A percentile compares a stretch with the other conserved stretches of the same genome.
Evolutionary conservation across 2,888 invertebrate species (phyloP).

Genomic region (Nowickia ferox): DNA sequence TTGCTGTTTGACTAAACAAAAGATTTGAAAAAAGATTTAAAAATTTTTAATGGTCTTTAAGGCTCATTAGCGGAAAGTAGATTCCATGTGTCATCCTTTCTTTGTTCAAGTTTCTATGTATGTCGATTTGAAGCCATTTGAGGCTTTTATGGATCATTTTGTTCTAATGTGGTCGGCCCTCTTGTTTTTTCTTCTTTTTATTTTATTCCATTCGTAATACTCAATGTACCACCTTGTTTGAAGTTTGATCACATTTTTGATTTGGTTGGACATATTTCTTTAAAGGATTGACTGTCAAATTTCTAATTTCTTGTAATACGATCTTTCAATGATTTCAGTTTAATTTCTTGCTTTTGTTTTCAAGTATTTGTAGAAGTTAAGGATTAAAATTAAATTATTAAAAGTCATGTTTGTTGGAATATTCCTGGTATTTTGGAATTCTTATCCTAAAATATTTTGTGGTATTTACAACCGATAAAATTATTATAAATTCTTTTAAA

Average conservation of each 20-base stretch:
- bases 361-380: slow-evolving; percentile 42
- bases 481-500: too few relatives aligned
- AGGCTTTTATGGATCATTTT: slow-evolving; percentile 25
- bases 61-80: slow-evolving; percentile 62
- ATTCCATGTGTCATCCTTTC: slow-evolving; percentile 64
- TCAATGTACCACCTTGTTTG: slow-evolving; percentile 53
- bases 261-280: slow-evolving; percentile 67
- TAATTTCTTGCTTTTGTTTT: slow-evolving; percentile 7
- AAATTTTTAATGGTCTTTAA: slow-evolving; percentile 56
- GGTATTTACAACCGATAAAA: not conserved
- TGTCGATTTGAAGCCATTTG: not conserved
- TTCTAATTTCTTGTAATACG: slow-evolving; percentile 68
- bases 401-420: slow-evolving; percentile 64
- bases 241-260: slow-evolving; percentile 70
- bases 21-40: slow-evolving; percentile 19
- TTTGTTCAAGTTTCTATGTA: slow-evolving; percentile 4
- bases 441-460: not conserved
- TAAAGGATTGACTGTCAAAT: slow-evolving; percentile 27
- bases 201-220: slow-evolving; percentile 6
- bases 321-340: slow-evolving; percentile 67
- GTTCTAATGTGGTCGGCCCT: not conserved
- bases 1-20: slow-evolving; percentile 42
- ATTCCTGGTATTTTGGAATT: slow-evolving; percentile 63
- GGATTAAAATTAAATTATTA: slow-evolving; percentile 57
- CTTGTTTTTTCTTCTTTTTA: not conserved